Evolutionary conservation across 2,113 vertebrate species (phyloP).

Genomic region (Rhipidura dahli): DNA sequence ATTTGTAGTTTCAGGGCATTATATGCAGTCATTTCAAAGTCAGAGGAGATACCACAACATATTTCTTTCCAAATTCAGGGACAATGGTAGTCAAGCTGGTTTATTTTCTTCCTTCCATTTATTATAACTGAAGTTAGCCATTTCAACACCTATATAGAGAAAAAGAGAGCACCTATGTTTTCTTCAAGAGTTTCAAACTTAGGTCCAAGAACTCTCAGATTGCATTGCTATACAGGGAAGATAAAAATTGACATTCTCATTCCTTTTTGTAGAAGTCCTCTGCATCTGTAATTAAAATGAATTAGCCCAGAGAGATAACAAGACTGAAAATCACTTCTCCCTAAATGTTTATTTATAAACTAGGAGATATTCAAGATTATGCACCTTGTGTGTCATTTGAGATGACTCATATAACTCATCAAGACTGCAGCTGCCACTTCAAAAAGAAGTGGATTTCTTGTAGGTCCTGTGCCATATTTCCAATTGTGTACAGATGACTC

Average conservation of each 20-base stretch:
- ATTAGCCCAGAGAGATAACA: neutral
- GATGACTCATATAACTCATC: neutral
- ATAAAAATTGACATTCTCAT: neutral
- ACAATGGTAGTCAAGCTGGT: neutral
- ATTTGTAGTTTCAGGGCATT: neutral
- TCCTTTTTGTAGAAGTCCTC: neutral
- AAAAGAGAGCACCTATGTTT: neutral
- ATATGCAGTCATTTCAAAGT: neutral
- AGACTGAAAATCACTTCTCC: neutral
- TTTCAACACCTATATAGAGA: neutral
- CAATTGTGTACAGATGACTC: neutral
- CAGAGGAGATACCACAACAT: neutral
- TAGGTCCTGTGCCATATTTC: neutral
- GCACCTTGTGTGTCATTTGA: neutral
- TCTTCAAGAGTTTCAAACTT: neutral
- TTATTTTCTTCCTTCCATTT: neutral
- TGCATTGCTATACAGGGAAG: neutral
- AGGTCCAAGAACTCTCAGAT: neutral
- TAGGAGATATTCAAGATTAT: neutral
- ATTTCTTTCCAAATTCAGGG: neutral
- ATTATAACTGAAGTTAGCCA: neutral
- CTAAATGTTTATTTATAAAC: neutral
- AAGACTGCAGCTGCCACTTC: conserved; percentile 9
- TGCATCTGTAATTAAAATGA: neutral
- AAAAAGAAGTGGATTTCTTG: neutral